phyloP scores from a whole-genome alignment of 2,797 vertebrate genomes.

The Tragelaphus oryx region DNA sequence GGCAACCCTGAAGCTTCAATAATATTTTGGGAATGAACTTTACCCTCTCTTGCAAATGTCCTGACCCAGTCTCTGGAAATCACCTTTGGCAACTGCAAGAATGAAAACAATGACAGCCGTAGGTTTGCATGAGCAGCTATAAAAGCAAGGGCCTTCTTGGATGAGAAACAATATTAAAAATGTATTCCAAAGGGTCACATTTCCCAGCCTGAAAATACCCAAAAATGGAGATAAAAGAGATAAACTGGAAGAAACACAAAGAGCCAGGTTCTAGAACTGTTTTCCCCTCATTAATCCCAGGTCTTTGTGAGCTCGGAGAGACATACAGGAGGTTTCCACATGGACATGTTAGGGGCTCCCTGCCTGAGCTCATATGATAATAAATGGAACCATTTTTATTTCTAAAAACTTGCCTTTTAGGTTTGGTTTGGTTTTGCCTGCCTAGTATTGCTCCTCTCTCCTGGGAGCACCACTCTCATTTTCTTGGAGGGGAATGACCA shows the following conservation, averaged over 20 bases:
- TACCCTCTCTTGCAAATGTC: background rate
- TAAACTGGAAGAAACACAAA: slow-evolving; percentile 8
- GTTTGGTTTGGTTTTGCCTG: too few relatives aligned
- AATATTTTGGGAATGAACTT: background rate
- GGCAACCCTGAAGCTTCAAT: background rate
- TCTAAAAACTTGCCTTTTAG: background rate
- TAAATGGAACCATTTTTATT: background rate
- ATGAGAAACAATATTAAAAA: slow-evolving; percentile 12
- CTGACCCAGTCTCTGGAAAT: background rate
- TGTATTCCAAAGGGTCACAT: background rate
- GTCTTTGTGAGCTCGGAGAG: background rate
- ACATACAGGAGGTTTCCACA: background rate
- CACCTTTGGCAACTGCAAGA: background rate
- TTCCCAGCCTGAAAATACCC: slow-evolving; percentile 10
- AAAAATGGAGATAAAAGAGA: slow-evolving; percentile 39
- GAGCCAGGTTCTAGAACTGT: background rate
- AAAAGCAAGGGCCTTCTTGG: slow-evolving; percentile 19
- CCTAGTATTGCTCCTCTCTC: background rate
- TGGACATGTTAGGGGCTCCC: background rate
- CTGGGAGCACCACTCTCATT: background rate
- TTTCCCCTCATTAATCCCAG: background rate
- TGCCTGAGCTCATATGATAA: background rate
- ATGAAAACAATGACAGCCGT: background rate
- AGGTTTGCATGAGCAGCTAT: background rate
- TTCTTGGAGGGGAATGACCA: background rate